phyloP scores from a whole-genome alignment of 2,888 invertebrate species.

The Seladonia tumulorum region DNA sequence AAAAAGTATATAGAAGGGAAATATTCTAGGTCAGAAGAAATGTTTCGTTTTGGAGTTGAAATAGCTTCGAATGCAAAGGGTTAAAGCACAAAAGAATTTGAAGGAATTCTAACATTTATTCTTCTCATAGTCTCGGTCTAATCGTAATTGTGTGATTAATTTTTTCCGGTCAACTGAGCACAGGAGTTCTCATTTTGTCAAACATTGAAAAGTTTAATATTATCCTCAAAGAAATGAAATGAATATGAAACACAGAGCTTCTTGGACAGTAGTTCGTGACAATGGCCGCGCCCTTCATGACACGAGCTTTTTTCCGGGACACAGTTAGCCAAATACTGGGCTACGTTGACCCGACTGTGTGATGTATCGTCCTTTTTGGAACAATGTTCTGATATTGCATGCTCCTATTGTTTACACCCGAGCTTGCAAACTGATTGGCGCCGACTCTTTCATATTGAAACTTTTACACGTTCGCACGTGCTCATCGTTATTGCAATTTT shows the following conservation, averaged over 20 bases:
- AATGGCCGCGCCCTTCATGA: background rate
- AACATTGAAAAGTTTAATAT: background rate
- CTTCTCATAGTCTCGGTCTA: too few species aligned
- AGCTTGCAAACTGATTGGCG: background rate
- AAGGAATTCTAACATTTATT: background rate
- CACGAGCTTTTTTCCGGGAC: background rate
- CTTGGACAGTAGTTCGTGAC: background rate
- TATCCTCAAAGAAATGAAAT: background rate
- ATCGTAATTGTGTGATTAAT: background rate
- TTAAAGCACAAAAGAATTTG: background rate
- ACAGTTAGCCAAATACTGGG: background rate
- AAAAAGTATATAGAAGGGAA: too few species aligned
- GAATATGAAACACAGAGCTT: background rate
- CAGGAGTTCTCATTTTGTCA: background rate
- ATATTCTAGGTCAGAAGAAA: too few species aligned
- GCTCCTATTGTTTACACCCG: background rate
- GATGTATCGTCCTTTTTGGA: background rate
- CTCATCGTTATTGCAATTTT: background rate
- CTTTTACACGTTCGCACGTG: background rate
- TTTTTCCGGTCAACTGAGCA: background rate
- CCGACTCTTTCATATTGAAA: background rate
- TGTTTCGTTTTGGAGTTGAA: too few species aligned
- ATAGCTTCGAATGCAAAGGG: too few species aligned
- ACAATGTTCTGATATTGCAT: conserved; percentile 3
- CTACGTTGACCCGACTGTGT: background rate